These are phyloP conservation scores for Neosilurus mollespiculum DNA, from an alignment of 2,797 vertebrate species.

Conservation along the genomic window DNA sequence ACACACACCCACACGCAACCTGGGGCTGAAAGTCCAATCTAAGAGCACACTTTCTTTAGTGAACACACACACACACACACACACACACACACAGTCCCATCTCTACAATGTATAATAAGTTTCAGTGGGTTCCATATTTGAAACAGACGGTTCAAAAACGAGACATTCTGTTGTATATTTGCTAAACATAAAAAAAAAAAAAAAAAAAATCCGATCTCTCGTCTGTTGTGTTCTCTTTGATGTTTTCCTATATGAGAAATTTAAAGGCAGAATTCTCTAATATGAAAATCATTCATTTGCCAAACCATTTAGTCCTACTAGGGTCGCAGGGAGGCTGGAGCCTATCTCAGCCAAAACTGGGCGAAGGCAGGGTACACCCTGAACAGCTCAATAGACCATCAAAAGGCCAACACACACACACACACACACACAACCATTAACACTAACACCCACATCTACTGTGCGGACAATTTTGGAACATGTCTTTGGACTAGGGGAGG, in stretches of 20 bases:
- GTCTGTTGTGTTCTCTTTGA: background rate
- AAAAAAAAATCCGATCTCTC: background rate
- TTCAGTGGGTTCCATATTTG: background rate
- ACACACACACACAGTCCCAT: background rate
- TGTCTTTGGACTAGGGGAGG: too few species aligned
- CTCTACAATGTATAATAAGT: background rate
- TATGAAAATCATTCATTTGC: background rate
- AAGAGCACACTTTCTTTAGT: constrained; percentile 43
- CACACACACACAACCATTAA: too few species aligned
- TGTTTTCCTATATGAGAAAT: too few species aligned
- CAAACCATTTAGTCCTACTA: too few species aligned
- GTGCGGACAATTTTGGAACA: too few species aligned
- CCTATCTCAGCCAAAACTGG: too few species aligned
- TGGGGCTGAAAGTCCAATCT: constrained; percentile 46
- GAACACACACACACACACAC: constrained; percentile 15
- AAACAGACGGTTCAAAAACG: background rate
- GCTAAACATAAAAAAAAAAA: background rate
- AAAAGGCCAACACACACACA: too few species aligned
- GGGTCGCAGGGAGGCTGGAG: too few species aligned
- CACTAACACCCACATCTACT: too few species aligned
- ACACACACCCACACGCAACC: constrained; percentile 47
- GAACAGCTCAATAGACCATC: too few species aligned
- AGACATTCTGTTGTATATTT: too few species aligned
- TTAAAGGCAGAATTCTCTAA: background rate
- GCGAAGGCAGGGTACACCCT: too few species aligned